phyloP scores from a whole-genome alignment of 2,113 vertebrate species.

The Perccottus glenii region DNA sequence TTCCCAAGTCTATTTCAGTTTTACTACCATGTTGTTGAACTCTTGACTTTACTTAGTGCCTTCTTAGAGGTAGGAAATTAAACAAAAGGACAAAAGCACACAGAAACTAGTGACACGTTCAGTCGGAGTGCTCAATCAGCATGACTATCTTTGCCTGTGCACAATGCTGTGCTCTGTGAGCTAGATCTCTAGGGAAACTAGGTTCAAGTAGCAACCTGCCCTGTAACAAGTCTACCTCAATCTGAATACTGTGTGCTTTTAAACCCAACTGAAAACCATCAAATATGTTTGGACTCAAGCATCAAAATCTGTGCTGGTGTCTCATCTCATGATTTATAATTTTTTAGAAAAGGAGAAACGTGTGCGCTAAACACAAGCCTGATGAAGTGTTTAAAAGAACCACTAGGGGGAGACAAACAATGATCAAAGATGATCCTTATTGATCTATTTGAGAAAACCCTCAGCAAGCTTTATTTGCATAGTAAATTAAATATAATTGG shows the following conservation, averaged over 20 bases:
- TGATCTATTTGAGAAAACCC: slow-evolving; percentile 13
- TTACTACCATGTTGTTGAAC: slow-evolving; percentile 52
- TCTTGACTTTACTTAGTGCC: slow-evolving; percentile 37
- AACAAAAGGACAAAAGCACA: slow-evolving; percentile 12
- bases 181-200: slow-evolving; percentile 57
- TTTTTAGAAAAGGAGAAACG: slow-evolving; percentile 29
- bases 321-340: slow-evolving; percentile 34
- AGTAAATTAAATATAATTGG: too few relatives aligned
- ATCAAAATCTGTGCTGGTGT: slow-evolving; percentile 25
- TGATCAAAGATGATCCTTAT: neutral
- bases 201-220: slow-evolving; percentile 63
- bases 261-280: slow-evolving; percentile 33
- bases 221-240: slow-evolving; percentile 32
- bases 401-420: slow-evolving; percentile 70
- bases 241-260: slow-evolving; percentile 42
- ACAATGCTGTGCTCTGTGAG: slow-evolving; percentile 40
- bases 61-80: slow-evolving; percentile 32
- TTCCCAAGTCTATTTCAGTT: slow-evolving; percentile 51
- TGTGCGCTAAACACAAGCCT: slow-evolving; percentile 11
- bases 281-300: slow-evolving; percentile 3
- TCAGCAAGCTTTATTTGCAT: neutral
- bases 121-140: slow-evolving; percentile 48
- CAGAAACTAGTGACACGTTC: slow-evolving; percentile 42
- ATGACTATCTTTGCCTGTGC: slow-evolving; percentile 35
- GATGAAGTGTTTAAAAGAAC: slow-evolving; percentile 2